Evolutionary conservation across 2,888 invertebrate genomes (phyloP).

Genomic region (Chesias legatella): DNA sequence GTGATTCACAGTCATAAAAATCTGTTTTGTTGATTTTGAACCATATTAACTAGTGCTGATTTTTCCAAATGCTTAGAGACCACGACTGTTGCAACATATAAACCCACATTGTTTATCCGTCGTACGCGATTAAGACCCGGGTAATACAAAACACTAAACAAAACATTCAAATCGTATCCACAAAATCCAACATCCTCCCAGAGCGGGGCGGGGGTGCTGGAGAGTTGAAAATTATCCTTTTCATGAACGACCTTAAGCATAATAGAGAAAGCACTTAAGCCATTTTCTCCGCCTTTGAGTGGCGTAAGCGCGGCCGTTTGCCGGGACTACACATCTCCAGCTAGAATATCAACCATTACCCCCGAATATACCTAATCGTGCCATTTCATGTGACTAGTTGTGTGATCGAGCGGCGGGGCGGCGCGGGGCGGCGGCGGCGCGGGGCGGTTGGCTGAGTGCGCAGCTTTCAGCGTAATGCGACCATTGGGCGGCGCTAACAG

Average conservation of each 20-base stretch:
- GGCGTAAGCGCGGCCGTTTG: constrained; percentile 78
- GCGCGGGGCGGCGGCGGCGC: constrained; percentile 40
- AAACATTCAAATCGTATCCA: constrained; percentile 42
- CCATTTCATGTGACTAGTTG: constrained; percentile 44
- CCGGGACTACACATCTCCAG: constrained; percentile 72
- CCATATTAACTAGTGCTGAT: too few species aligned
- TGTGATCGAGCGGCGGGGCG: constrained; percentile 41
- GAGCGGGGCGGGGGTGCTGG: constrained; percentile 63
- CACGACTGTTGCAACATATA: too few species aligned
- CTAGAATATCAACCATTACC: constrained; percentile 79
- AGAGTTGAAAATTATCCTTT: constrained; percentile 81
- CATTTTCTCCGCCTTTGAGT: constrained; percentile 81
- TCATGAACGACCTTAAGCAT: constrained; percentile 79
- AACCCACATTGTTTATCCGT: too few species aligned
- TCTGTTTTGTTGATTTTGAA: too few species aligned
- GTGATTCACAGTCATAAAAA: too few species aligned
- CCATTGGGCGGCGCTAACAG: constrained; percentile 75
- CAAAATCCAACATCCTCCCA: constrained; percentile 40
- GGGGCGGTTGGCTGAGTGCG: constrained; percentile 48
- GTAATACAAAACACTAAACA: constrained; percentile 1
- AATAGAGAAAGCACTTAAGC: constrained; percentile 81
- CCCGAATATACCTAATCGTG: constrained; percentile 59
- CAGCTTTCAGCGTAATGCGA: constrained; percentile 67
- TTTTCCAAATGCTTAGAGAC: too few species aligned
- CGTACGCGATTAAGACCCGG: too few species aligned